phyloP scores from a whole-genome alignment of 1,140 invertebrate species.

The Heliconius himera region DNA sequence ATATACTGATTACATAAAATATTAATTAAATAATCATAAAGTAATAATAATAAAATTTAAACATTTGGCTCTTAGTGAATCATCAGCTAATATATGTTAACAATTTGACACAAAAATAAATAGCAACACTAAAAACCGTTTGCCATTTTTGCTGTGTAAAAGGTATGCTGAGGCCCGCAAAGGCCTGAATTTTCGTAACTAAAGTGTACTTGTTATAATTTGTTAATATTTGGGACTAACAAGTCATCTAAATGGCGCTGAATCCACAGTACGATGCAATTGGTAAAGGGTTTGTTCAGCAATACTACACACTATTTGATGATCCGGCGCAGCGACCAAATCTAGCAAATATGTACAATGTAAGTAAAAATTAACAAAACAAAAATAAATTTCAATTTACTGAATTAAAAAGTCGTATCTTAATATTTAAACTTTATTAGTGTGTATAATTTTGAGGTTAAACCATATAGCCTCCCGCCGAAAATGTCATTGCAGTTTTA shows the following conservation, averaged over 20 bases:
- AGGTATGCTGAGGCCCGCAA: constrained; percentile 46
- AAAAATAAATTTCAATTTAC: constrained; percentile 1
- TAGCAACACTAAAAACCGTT: background rate
- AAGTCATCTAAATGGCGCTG: constrained; percentile 86
- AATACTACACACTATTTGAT: constrained; percentile 96
- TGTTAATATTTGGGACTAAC: constrained; percentile 48
- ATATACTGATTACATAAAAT: too few species aligned
- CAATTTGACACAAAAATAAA: background rate
- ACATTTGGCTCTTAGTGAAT: background rate
- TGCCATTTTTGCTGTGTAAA: constrained; percentile 48
- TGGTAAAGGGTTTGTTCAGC: constrained; percentile 95
- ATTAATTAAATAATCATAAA: too few species aligned
- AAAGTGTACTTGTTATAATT: constrained; percentile 48
- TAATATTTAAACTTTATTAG: background rate
- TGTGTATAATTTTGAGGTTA: constrained; percentile 40
- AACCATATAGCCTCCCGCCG: constrained; percentile 41
- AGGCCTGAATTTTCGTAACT: constrained; percentile 52
- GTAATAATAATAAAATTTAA: background rate
- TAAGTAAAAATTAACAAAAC: constrained; percentile 82
- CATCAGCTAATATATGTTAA: background rate
- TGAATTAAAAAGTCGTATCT: background rate
- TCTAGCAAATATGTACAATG: constrained; percentile 95
- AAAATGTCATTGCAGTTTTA: constrained; percentile 28
- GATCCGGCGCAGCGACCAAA: constrained; percentile 90
- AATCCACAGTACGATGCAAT: constrained; percentile 95